Conservation (phyloP, 2,113 vertebrate species). For the Laticauda colubrina region DNA sequence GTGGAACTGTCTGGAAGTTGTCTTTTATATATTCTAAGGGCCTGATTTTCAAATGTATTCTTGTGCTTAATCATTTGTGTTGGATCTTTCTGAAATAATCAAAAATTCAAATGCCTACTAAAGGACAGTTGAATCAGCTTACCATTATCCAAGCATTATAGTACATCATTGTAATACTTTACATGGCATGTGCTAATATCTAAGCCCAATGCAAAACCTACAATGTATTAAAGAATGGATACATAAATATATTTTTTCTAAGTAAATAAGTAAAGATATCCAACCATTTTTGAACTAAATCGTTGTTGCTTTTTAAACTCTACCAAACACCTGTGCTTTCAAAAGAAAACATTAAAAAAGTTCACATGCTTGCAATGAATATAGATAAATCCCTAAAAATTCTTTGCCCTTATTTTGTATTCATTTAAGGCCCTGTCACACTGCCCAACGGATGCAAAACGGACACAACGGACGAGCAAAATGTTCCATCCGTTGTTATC, state of each 20-base stretch:
- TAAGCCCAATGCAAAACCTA: background rate
- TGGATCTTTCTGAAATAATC: background rate
- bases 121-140: background rate
- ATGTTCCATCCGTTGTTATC: no score
- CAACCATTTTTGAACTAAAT: background rate
- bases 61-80: background rate
- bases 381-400: background rate
- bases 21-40: background rate
- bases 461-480: no score
- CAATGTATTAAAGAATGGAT: background rate
- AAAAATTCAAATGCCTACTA: background rate
- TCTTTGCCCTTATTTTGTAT: background rate
- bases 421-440: no score
- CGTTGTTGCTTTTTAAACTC: background rate
- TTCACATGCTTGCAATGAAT: background rate
- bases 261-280: background rate
- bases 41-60: background rate
- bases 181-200: background rate
- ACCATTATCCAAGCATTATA: background rate
- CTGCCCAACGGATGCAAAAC: no score
- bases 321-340: background rate
- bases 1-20: no score
- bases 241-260: background rate
- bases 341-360: background rate
- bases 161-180: background rate